Evolutionary conservation across 2,113 vertebrate species (phyloP).

Genomic region (Actinemys pallida): DNA sequence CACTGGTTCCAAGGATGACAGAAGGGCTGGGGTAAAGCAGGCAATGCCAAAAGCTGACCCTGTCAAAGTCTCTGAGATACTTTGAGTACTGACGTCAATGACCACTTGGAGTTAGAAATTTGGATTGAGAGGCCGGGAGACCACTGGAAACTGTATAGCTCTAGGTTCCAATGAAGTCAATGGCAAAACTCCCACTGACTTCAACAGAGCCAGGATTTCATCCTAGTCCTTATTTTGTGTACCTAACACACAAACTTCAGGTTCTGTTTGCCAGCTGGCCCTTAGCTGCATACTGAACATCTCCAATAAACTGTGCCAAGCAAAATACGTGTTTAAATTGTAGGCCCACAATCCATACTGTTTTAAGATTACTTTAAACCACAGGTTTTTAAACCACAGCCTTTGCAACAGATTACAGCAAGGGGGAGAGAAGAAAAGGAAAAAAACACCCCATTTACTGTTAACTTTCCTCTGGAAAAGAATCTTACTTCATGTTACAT

Average conservation of each 20-base stretch:
- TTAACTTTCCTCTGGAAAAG: background rate
- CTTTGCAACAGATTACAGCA: background rate
- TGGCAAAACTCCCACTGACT: background rate
- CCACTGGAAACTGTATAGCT: background rate
- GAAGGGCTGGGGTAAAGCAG: background rate
- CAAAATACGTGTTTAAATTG: background rate
- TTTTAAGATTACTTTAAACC: background rate
- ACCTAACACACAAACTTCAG: background rate
- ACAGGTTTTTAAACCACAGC: background rate
- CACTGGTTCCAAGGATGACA: background rate
- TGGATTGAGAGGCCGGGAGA: background rate
- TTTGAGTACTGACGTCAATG: background rate
- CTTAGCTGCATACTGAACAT: background rate
- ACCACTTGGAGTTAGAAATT: background rate
- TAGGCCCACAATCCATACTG: background rate
- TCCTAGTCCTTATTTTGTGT: background rate
- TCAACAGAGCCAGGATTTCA: background rate
- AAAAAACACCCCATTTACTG: background rate
- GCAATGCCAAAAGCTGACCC: background rate
- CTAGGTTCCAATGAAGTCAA: background rate
- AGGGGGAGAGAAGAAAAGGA: background rate
- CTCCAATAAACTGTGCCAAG: background rate
- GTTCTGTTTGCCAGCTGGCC: background rate
- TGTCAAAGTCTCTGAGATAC: background rate
- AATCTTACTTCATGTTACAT: background rate